phyloP scores from a whole-genome alignment of 1,140 invertebrate species.

The Ips typographus region DNA sequence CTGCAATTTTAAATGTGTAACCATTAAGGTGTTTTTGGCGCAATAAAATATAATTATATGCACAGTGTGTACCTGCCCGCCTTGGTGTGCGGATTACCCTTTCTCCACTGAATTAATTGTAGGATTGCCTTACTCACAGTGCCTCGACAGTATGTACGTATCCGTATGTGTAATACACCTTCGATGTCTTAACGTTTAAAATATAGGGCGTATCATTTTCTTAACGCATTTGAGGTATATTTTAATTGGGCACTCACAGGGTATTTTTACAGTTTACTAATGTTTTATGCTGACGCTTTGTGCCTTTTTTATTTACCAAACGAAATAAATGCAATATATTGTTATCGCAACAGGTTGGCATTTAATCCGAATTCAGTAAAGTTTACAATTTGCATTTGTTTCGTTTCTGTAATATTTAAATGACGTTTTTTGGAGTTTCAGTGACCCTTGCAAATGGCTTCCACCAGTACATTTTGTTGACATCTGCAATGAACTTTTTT shows the following conservation, averaged over 20 bases:
- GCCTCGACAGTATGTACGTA: slow-evolving; percentile 54
- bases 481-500: slow-evolving; percentile 4
- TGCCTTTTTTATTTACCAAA: slow-evolving; percentile 43
- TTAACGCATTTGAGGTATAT: slow-evolving; percentile 39
- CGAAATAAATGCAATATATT: not conserved
- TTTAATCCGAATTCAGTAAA: no score
- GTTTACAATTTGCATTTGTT: not conserved
- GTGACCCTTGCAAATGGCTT: slow-evolving; percentile 14
- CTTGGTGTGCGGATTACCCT: slow-evolving; percentile 46
- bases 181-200: slow-evolving; percentile 36
- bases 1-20: slow-evolving; percentile 1
- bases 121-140: slow-evolving; percentile 55
- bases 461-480: slow-evolving; percentile 9
- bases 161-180: slow-evolving; percentile 50
- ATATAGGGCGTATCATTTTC: slow-evolving; percentile 35
- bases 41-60: slow-evolving; percentile 11
- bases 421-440: slow-evolving; percentile 6
- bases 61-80: slow-evolving; percentile 41
- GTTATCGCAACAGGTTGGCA: not conserved
- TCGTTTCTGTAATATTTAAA: not conserved
- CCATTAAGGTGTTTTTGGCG: not conserved
- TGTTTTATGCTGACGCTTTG: slow-evolving; percentile 45
- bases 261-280: slow-evolving; percentile 47
- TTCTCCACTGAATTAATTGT: slow-evolving; percentile 53
- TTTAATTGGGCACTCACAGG: slow-evolving; percentile 47